Evolutionary conservation across 2,797 vertebrate genomes (phyloP), one percentile per base, ranked within the genome.

Genomic region (Sebastes diploproa): DNA sequence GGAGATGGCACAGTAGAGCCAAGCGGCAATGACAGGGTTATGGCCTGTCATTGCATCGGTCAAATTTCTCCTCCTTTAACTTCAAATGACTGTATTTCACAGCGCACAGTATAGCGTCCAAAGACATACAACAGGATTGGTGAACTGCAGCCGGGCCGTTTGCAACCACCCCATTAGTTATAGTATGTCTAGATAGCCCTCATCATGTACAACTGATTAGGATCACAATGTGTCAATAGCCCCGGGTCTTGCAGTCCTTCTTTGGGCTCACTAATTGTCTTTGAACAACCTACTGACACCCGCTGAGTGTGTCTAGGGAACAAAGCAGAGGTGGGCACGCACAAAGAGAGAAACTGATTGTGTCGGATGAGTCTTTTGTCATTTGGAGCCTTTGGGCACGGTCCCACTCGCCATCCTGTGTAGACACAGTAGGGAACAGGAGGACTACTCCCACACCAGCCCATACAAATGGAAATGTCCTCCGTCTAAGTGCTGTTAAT

Each of bases 401-500:
- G 78, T 69, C 78, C 56, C 32, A 62, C 78, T 92, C 55, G 58
- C 85, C 84, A 79, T 84, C 78, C 89, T 58, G 4, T 68, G 77
- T 61, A 63, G 80, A 83, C 87, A 75, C 92, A 88, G 83, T 82
- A 63, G 86, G 92, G 80, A 77, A 61, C 70, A 62, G 80, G 61
- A 75, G 80, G 81, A 67, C 85, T 13, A 86, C 90, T 88, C 90
- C 91, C 81, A 72, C 80, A 78, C 55, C 67, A 67, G 79, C 73
- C 63, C 82, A 90, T 87, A 82, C 81, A 92, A 68, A 94, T 92
- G 89, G 88, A 91, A 91, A 93, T 89, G 75, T 77, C 74, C 68
- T 84, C 55, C 54, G 70, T 80, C 38, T 72, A 84, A 66, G 16
- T 67, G 80, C 22, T 60, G 58, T 29, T 88, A 89, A 90, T 76